Evolutionary conservation across 2,113 vertebrate species (phyloP).

Genomic region (Propithecus coquereli): DNA sequence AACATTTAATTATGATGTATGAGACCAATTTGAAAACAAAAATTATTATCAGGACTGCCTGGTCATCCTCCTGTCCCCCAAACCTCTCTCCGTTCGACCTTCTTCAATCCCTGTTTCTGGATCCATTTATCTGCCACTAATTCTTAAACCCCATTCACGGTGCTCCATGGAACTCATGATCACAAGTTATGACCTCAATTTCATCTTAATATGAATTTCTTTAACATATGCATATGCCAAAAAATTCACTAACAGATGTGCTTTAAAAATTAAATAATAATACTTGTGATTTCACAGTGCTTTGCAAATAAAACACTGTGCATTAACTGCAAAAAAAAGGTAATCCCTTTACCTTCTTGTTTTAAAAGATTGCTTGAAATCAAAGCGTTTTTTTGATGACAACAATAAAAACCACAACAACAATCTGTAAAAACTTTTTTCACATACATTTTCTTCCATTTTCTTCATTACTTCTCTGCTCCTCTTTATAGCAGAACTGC

Average conservation of each 20-base stretch:
- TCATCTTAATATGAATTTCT: background rate
- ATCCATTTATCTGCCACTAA: background rate
- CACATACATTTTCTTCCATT: background rate
- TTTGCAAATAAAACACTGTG: slow-evolving; percentile 27
- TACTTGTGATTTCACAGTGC: background rate
- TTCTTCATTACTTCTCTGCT: background rate
- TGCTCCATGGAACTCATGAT: background rate
- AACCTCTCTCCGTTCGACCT: background rate
- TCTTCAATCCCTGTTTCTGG: background rate
- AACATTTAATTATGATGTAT: background rate
- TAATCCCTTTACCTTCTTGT: background rate
- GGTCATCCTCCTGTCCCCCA: background rate
- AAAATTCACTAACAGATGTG: slow-evolving; percentile 19
- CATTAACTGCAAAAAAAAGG: background rate
- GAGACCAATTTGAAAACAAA: background rate
- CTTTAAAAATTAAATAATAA: slow-evolving; percentile 25
- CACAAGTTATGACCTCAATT: background rate
- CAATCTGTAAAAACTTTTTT: background rate
- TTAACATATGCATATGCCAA: background rate
- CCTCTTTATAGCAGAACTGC: background rate
- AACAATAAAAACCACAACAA: background rate
- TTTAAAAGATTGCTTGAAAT: background rate
- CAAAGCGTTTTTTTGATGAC: background rate
- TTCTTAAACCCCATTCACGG: background rate
- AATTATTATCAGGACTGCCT: background rate